Conservation (phyloP, 2,888 invertebrate genomes). For the Drosophila pseudotakahashii region DNA sequence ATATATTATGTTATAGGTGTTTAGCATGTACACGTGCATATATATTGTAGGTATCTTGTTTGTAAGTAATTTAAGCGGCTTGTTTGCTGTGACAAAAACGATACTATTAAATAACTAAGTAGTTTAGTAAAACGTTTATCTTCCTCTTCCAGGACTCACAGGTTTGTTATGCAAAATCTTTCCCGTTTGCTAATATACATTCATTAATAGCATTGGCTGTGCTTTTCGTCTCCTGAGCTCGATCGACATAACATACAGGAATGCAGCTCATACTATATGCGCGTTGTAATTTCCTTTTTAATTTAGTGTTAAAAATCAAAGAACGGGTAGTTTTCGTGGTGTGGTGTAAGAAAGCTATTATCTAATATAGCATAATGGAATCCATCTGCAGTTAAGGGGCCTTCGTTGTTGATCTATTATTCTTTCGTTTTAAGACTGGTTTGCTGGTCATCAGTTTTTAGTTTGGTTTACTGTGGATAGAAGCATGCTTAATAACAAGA, state of each 20-base stretch:
- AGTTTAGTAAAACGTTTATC: conserved; percentile 40
- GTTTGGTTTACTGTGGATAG: not conserved
- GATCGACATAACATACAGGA: not conserved
- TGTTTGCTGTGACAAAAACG: conserved; percentile 55
- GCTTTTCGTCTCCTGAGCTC: conserved; percentile 1
- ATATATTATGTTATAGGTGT: conserved; percentile 8
- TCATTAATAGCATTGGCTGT: conserved; percentile 20
- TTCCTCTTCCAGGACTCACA: conserved; percentile 8
- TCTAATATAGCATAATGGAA: conserved; percentile 4
- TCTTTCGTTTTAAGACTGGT: not conserved
- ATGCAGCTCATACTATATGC: conserved; percentile 6
- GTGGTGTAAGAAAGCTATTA: conserved; percentile 4
- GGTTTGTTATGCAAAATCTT: conserved; percentile 37
- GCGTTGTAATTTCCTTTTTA: conserved; percentile 1
- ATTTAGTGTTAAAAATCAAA: not conserved
- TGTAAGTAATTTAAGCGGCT: conserved; percentile 48
- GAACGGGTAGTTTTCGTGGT: conserved; percentile 4
- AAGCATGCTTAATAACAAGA: not conserved
- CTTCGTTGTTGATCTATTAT: not conserved
- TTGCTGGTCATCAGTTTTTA: not conserved
- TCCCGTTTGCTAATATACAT: conserved; percentile 20
- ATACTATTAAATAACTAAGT: conserved; percentile 59
- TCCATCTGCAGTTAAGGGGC: conserved; percentile 1
- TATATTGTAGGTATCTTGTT: conserved; percentile 44
- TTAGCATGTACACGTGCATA: conserved; percentile 37